Conservation (phyloP, 2,113 vertebrate genomes). For the Bettongia penicillata region DNA sequence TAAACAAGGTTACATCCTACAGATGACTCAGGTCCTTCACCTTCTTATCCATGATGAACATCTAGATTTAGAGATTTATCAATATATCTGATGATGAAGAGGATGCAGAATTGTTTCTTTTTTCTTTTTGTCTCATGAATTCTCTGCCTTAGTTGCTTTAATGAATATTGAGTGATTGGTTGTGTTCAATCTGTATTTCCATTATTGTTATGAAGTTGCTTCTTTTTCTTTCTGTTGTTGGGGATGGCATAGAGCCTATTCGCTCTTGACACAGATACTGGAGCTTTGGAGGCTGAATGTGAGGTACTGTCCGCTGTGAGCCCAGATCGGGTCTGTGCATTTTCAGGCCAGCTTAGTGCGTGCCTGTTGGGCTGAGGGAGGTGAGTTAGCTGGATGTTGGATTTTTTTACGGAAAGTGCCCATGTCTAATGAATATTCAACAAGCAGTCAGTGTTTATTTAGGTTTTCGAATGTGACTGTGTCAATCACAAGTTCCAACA, state of each 20-base stretch:
- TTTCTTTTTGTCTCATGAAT: background rate
- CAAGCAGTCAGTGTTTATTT: background rate
- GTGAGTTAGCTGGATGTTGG: background rate
- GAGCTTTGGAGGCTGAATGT: background rate
- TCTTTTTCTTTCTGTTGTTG: background rate
- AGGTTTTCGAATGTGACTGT: constrained; percentile 4
- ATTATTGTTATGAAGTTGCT: background rate
- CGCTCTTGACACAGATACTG: background rate
- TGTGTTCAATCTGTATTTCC: no score
- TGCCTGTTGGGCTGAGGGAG: background rate
- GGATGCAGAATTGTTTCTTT: no score
- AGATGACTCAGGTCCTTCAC: background rate
- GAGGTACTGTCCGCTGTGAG: no score
- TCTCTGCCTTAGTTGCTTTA: background rate
- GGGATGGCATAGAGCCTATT: background rate
- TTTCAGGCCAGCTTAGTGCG: background rate
- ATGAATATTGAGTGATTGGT: no score
- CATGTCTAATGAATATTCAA: constrained; percentile 15
- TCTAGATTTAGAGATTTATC: background rate
- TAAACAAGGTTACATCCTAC: background rate
- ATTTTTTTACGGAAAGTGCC: background rate
- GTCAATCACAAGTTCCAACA: constrained; percentile 39
- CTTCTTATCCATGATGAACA: background rate
- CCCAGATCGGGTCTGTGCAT: background rate
- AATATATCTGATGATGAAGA: background rate